Evolutionary conservation across 2,797 vertebrate species (phyloP).

Genomic region (Amphiprion clarkii): DNA sequence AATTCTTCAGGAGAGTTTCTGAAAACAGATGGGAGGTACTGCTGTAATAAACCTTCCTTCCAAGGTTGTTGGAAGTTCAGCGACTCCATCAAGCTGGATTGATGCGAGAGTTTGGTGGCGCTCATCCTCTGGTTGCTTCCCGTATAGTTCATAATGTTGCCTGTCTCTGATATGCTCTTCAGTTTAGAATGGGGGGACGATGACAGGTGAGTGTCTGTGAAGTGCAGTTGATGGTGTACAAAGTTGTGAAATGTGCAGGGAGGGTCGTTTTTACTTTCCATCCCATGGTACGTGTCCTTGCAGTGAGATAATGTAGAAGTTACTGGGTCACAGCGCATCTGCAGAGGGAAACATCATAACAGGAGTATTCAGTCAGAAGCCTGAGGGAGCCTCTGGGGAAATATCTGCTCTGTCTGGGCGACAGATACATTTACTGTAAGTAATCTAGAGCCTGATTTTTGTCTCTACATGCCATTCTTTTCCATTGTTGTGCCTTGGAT

Average conservation of each 20-base stretch:
- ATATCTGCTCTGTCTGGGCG: conserved; percentile 37
- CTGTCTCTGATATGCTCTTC: neutral
- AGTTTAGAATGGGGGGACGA: neutral
- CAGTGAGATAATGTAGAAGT: conserved; percentile 17
- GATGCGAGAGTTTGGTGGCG: neutral
- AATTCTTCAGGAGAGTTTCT: too few relatives aligned
- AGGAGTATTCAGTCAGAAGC: conserved; percentile 32
- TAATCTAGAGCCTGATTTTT: conserved; percentile 17
- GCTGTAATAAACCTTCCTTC: neutral
- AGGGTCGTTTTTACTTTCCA: too few relatives aligned
- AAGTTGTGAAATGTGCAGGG: neutral
- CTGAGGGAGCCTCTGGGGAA: conserved; percentile 32
- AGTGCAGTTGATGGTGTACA: neutral
- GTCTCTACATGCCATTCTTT: neutral
- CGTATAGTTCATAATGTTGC: neutral
- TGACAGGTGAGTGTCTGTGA: neutral
- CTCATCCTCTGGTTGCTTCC: too few relatives aligned
- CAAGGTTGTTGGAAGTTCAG: conserved; percentile 1
- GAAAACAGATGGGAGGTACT: neutral
- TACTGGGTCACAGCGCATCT: conserved; percentile 36
- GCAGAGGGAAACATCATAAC: conserved; percentile 29
- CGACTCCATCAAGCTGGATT: neutral
- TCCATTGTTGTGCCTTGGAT: neutral
- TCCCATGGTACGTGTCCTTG: neutral
- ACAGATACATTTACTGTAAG: conserved; percentile 22